These are phyloP conservation scores for Dolomedes plantarius DNA, from an alignment of 2,888 invertebrate genomes.

Conservation along the genomic window DNA sequence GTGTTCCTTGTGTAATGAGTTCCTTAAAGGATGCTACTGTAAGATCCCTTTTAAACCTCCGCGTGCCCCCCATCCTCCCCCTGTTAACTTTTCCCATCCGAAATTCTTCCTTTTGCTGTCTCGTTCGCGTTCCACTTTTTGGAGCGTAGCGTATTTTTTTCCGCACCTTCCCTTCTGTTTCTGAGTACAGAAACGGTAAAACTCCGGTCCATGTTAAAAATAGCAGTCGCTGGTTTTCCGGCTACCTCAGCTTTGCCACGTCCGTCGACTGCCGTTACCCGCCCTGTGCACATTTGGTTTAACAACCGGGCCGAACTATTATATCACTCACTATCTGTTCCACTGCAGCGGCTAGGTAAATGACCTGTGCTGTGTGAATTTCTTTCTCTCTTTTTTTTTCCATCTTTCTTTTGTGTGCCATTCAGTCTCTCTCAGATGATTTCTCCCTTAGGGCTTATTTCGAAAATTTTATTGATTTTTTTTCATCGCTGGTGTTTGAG, in stretches of 20 bases:
- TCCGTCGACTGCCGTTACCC: conserved; percentile 20
- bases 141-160: conserved; percentile 27
- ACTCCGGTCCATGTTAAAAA: conserved; percentile 49
- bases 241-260: conserved; percentile 1
- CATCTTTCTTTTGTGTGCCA: not conserved
- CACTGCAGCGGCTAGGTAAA: conserved; percentile 52
- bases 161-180: conserved; percentile 6
- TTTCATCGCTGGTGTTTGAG: too few species aligned
- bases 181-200: conserved; percentile 32
- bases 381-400: too few species aligned
- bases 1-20: not conserved
- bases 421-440: not conserved
- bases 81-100: not conserved
- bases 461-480: too few species aligned
- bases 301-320: conserved; percentile 8
- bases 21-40: not conserved
- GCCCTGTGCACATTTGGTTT: conserved; percentile 15
- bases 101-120: not conserved
- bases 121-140: not conserved
- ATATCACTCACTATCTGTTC: conserved; percentile 30
- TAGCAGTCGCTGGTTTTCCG: conserved; percentile 36
- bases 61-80: not conserved
- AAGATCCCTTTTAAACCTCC: not conserved
- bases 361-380: conserved; percentile 28
- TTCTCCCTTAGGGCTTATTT: too few species aligned